Conservation (phyloP, 2,113 vertebrate species). For the Castor canadensis region DNA sequence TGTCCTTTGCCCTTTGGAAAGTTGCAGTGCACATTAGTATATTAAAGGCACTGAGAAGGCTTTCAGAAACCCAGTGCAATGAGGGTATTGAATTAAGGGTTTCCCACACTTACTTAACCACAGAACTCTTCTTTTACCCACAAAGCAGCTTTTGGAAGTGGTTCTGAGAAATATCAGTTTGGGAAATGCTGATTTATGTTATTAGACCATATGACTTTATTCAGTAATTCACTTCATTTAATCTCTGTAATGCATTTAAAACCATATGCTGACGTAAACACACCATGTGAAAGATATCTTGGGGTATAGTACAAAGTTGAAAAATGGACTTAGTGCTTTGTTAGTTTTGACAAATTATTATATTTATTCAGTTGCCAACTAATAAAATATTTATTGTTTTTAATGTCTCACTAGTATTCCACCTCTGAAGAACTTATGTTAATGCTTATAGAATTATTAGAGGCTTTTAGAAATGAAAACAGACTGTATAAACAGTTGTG, state of each 20-base stretch:
- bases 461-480: conserved; percentile 55
- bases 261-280: conserved; percentile 66
- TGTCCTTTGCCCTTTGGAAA: background rate
- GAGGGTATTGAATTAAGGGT: conserved; percentile 41
- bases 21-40: background rate
- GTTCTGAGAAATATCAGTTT: conserved; percentile 69
- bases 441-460: conserved; percentile 44
- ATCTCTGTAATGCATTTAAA: conserved; percentile 65
- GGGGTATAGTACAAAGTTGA: conserved; percentile 35
- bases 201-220: conserved; percentile 63
- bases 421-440: conserved; percentile 41
- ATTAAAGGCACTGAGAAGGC: background rate
- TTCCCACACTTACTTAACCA: conserved; percentile 57
- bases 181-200: conserved; percentile 71
- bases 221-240: conserved; percentile 66
- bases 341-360: conserved; percentile 56
- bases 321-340: conserved; percentile 51
- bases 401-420: background rate
- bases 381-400: conserved; percentile 50
- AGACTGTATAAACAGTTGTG: conserved; percentile 7
- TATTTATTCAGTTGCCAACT: conserved; percentile 54
- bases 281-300: conserved; percentile 71
- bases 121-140: conserved; percentile 50
- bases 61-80: background rate
- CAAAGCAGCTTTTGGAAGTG: conserved; percentile 64